Evolutionary conservation across 2,797 vertebrate genomes (phyloP), one percentile per base, ranked within the genome.

Genomic region (Vultur gryphus): DNA sequence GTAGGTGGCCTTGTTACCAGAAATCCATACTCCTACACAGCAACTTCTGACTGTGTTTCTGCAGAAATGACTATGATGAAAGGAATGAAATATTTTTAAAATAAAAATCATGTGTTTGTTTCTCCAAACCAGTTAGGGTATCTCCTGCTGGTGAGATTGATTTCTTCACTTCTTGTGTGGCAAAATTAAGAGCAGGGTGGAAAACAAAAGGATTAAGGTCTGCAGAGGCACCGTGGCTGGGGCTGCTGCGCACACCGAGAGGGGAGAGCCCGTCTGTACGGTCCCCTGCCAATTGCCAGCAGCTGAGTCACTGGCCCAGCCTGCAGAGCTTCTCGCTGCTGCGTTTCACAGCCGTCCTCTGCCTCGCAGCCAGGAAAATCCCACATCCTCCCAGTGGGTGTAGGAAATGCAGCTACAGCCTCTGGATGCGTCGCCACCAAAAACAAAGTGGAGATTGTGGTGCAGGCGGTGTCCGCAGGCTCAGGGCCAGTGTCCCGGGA

Each of bases 41-140:
- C 95, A 97, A 96, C 71, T 95, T 97, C 96, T 96, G 95, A 96
- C 97, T 98, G 90, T 95, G 55, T 44, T 97, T 95, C 96, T 98
- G 97, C 97, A 97, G 98, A 98, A 98, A 99, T 99, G 98, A 99
- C 97, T 97, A 93, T 89, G 75, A 94, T 97, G 89, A 98, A 98
- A 91, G 90, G 95, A 97, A 97, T 98, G 84, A 96, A 97, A 92
- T 96, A 87, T 23, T 94, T 95, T 92, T 46, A 9, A 95, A 97
- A 98, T 94, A 96, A 95, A 98, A 97, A 97, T 92, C 73, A 81
- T 89, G 87, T 97, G 96, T 93, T 96, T 97, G 94, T 96, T 96
- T 95, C 96, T 95, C 95, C 93, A 97, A 95, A 96, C 90, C 85
- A 86, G 95, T 70, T 93, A 90, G 93, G 95, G 46, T 86, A 94